Percentiles rank a stretch among this genome's conserved stretches.
Conservation (phyloP, 2,113 vertebrate species). For the Eira barbara region DNA sequence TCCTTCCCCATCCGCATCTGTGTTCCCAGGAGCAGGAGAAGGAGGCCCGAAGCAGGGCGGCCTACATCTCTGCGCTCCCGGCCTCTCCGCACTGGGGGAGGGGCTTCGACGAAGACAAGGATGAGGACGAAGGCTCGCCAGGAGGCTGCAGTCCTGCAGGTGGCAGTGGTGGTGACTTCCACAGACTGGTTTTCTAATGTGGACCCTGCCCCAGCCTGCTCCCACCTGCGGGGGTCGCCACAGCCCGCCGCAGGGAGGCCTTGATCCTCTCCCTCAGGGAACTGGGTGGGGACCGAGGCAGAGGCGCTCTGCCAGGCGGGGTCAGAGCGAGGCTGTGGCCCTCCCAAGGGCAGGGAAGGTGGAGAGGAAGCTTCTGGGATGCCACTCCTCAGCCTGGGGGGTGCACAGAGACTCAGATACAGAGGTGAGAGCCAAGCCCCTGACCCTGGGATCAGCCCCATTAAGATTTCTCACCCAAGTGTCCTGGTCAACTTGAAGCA, state of each 20-base stretch:
- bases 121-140: conserved; percentile 79
- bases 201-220: background rate
- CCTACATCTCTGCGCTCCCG: conserved; percentile 83
- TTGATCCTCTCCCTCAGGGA: background rate
- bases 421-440: background rate
- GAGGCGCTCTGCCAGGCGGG: background rate
- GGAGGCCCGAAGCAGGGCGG: conserved; percentile 83
- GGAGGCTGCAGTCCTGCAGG: conserved; percentile 82
- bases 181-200: conserved; percentile 84
- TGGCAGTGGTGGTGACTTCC: conserved; percentile 79
- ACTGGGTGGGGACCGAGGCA: background rate
- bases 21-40: conserved; percentile 86
- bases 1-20: background rate
- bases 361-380: background rate
- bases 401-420: background rate
- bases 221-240: background rate
- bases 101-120: conserved; percentile 85
- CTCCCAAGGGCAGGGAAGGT: background rate
- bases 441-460: background rate
- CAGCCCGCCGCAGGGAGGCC: background rate
- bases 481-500: conserved; percentile 29
- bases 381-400: background rate
- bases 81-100: conserved; percentile 84
- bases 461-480: background rate
- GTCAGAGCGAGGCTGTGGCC: background rate